Percentiles rank a stretch among this genome's conserved stretches.
Conservation (phyloP, 2,888 invertebrate species). For the Phymatocera aterrima region DNA sequence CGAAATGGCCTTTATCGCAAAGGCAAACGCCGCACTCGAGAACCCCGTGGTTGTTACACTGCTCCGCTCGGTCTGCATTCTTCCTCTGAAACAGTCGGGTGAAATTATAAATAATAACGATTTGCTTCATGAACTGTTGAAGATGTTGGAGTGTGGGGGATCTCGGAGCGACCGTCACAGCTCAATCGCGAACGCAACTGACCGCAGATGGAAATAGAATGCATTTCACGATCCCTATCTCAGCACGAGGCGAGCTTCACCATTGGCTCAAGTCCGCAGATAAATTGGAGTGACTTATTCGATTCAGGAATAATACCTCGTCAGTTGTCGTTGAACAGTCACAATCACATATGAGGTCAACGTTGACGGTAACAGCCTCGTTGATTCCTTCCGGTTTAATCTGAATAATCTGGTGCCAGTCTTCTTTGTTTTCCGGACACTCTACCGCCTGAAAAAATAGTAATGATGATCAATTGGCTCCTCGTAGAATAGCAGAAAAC, state of each 20-base stretch:
- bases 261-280: background rate
- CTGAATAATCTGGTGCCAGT: slow-evolving; percentile 77
- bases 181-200: too few relatives aligned
- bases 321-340: slow-evolving; percentile 80
- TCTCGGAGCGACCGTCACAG: background rate
- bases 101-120: background rate
- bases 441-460: slow-evolving; percentile 71
- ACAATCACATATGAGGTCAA: slow-evolving; percentile 85
- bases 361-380: slow-evolving; percentile 82
- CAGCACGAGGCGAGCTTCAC: too few relatives aligned
- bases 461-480: background rate
- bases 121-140: background rate
- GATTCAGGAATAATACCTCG: too few relatives aligned
- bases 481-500: background rate
- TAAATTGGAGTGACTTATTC: background rate
- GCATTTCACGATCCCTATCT: too few relatives aligned
- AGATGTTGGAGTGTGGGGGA: background rate
- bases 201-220: too few relatives aligned
- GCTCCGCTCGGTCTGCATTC: background rate
- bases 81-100: background rate
- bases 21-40: slow-evolving; percentile 78
- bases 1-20: slow-evolving; percentile 76
- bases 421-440: slow-evolving; percentile 77
- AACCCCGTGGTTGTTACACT: slow-evolving; percentile 75
- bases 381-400: slow-evolving; percentile 85